Evolutionary conservation across 2,797 vertebrate genomes (phyloP), one percentile per base, ranked within the genome.

Genomic region (Neostethus bicornis): DNA sequence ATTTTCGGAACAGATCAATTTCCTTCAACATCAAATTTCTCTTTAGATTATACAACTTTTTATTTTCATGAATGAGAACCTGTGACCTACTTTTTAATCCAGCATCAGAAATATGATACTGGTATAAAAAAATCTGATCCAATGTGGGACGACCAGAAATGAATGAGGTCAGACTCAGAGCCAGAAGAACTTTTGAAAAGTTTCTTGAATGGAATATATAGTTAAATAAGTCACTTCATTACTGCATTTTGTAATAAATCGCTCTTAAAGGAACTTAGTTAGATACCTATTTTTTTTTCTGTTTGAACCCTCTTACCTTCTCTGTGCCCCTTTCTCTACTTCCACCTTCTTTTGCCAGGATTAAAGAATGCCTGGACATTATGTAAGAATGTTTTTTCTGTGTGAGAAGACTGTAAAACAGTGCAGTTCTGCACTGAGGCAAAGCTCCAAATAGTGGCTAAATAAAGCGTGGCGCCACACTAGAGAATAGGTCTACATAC

Each of bases 401-500:
- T 51, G 70, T 72, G 74, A 61, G 34, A 1, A 12, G 73, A 68
- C 69, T 85, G 34, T 53, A 25, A 28, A 74, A 49, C 43, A 49
- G 68, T 7, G 34, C 5, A 3, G 0, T 10, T 39, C 5, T 16
- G 1, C 48, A 1, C 24, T n/a, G 0, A 0, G 24, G 0, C 0
- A 0, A 4, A 29, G 28, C 16, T 4, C 7, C 11, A 4, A 34
- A 3, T 3, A 4, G 3, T 7, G 10, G 0, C 0, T 0, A 10
- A 23, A 52, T 48, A 84, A 78, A 89, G 87, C 90, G 91, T 91
- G 92, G 90, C 91, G 90, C 90, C 88, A 90, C 88, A 92, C 90
- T 90, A 88, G 90, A 91, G 90, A 90, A 90, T 92, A 90, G 91
- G 87, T 90, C 89, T 90, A 91, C 92, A 91, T 92, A 90, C 90